Percentiles rank a stretch among this genome's conserved stretches.
Evolutionary conservation across 2,113 vertebrate species (phyloP).

Genomic region (Platysteira castanea): DNA sequence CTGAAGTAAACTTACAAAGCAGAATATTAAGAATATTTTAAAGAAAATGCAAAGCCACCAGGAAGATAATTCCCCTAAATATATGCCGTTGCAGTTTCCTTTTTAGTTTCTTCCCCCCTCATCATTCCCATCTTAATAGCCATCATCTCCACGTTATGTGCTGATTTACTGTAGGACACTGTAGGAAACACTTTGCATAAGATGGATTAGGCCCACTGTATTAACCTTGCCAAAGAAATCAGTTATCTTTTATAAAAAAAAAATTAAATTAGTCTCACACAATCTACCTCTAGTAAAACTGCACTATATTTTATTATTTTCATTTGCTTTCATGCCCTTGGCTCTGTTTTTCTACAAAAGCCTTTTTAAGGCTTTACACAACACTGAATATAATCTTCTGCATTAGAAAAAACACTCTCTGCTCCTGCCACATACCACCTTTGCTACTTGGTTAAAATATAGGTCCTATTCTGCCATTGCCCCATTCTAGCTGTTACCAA

Average conservation of each 20-base stretch:
- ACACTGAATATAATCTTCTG: neutral
- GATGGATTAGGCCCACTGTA: neutral
- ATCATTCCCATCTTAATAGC: neutral
- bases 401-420: neutral
- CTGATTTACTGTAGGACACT: neutral
- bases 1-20: neutral
- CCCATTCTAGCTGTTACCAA: neutral
- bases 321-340: neutral
- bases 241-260: neutral
- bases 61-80: neutral
- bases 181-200: neutral
- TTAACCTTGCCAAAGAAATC: neutral
- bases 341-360: neutral
- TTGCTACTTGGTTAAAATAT: neutral
- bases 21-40: neutral
- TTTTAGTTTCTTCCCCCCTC: neutral
- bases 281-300: neutral
- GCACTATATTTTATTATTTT: neutral
- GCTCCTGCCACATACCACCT: neutral
- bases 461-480: neutral
- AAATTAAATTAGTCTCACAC: neutral
- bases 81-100: neutral
- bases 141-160: neutral
- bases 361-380: neutral
- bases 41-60: neutral